These are phyloP conservation scores for Larimichthys polyactis DNA, from an alignment of 2,113 vertebrate genomes.

Conservation along the genomic window DNA sequence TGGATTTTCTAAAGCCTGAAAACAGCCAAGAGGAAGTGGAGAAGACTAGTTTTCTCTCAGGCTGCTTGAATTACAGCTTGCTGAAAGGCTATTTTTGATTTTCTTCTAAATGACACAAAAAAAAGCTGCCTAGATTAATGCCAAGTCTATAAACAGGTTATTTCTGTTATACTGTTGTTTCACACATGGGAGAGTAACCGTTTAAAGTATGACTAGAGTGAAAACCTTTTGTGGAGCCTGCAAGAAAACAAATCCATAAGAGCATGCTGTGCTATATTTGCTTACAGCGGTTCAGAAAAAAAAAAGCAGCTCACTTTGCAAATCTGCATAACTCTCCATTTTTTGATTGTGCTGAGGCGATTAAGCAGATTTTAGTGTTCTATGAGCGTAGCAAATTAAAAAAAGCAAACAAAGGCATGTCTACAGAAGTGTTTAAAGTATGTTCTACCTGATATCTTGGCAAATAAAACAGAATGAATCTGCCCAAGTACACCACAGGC, in stretches of 20 bases:
- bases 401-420: conserved; percentile 22
- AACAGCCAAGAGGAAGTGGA: no score
- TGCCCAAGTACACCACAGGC: conserved; percentile 1
- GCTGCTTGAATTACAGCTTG: neutral
- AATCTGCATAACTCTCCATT: conserved; percentile 22
- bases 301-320: conserved; percentile 12
- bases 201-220: conserved; percentile 13
- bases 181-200: neutral
- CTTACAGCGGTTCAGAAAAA: conserved; percentile 7
- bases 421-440: neutral
- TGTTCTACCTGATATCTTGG: neutral
- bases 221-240: neutral
- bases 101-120: no score
- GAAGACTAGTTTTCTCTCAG: neutral
- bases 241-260: conserved; percentile 28
- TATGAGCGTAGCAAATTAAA: neutral
- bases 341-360: neutral
- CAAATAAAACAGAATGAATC: conserved; percentile 15
- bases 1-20: no score
- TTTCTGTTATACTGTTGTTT: neutral
- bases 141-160: neutral
- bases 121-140: neutral
- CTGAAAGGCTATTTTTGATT: no score
- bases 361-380: neutral
- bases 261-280: conserved; percentile 17